Conservation (phyloP, 2,888 invertebrate genomes). For the Pristionchus japonicus region DNA sequence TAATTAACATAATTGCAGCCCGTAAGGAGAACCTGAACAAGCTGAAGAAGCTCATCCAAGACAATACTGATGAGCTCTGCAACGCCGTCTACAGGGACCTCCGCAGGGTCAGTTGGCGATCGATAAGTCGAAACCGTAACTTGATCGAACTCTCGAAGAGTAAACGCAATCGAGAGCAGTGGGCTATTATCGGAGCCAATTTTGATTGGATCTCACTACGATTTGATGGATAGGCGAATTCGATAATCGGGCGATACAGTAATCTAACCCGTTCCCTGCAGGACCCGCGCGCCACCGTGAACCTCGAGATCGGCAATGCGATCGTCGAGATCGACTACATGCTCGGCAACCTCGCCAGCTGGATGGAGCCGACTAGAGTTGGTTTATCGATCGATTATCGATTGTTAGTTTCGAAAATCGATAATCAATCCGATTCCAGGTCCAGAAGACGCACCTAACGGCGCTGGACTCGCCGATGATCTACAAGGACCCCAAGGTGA, state of each 20-base stretch:
- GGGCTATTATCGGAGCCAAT: background rate
- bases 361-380: slow-evolving; percentile 59
- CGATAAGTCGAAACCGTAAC: background rate
- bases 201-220: too few relatives aligned
- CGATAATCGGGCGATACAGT: background rate
- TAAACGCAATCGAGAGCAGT: background rate
- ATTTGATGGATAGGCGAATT: too few relatives aligned
- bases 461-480: slow-evolving; percentile 54
- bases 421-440: background rate
- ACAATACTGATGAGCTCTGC: slow-evolving; percentile 60
- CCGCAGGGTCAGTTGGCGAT: slow-evolving; percentile 54
- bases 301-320: slow-evolving; percentile 60
- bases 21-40: slow-evolving; percentile 54
- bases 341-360: slow-evolving; percentile 62
- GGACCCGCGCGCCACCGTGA: slow-evolving; percentile 54
- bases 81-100: slow-evolving; percentile 70
- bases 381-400: slow-evolving; percentile 18
- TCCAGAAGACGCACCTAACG: slow-evolving; percentile 53
- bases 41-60: slow-evolving; percentile 60
- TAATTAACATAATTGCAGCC: background rate
- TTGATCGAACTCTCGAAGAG: too few relatives aligned
- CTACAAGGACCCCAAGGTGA: slow-evolving; percentile 82
- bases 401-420: background rate
- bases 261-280: slow-evolving; percentile 20
- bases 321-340: slow-evolving; percentile 67